phyloP scores from a whole-genome alignment of 2,113 vertebrate species.

The Chaetodon trifascialis region DNA sequence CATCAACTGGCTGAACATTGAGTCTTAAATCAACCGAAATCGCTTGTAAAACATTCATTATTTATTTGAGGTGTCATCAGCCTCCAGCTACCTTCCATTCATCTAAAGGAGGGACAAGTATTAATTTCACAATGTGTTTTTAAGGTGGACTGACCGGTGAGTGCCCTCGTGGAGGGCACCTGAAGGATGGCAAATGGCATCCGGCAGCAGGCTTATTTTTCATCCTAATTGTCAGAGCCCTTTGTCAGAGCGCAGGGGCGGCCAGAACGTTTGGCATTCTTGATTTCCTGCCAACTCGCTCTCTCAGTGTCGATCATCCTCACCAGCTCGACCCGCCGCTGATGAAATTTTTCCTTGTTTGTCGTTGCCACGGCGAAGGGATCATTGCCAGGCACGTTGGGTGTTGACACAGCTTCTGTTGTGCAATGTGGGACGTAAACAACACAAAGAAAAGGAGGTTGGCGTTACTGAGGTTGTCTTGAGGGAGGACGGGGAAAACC shows the following conservation, averaged over 20 bases:
- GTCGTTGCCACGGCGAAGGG: conserved; percentile 90
- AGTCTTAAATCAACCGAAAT: neutral
- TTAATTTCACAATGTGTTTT: conserved; percentile 23
- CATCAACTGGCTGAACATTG: neutral
- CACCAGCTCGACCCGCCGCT: conserved; percentile 34
- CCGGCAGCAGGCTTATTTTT: conserved; percentile 51
- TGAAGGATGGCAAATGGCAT: conserved; percentile 45
- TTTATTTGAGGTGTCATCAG: neutral
- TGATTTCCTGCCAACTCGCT: conserved; percentile 84
- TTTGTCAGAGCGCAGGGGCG: conserved; percentile 82
- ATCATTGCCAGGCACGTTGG: conserved; percentile 90
- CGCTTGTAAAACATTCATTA: neutral
- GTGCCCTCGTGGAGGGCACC: neutral
- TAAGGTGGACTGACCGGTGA: conserved; percentile 1
- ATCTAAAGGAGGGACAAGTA: neutral
- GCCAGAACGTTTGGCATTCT: conserved; percentile 87
- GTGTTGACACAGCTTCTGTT: conserved; percentile 67
- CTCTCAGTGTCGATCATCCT: conserved; percentile 58
- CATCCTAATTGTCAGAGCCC: conserved; percentile 70
- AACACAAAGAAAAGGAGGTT: conserved; percentile 15
- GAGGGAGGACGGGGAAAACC: neutral
- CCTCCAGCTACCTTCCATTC: neutral
- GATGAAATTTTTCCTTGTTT: conserved; percentile 91
- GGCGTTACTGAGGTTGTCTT: conserved; percentile 57
- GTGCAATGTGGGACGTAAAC: neutral